A percentile compares a stretch with the other conserved stretches of the same genome.
Conservation (phyloP, 2,888 invertebrate genomes). For the Perithous albicinctus region DNA sequence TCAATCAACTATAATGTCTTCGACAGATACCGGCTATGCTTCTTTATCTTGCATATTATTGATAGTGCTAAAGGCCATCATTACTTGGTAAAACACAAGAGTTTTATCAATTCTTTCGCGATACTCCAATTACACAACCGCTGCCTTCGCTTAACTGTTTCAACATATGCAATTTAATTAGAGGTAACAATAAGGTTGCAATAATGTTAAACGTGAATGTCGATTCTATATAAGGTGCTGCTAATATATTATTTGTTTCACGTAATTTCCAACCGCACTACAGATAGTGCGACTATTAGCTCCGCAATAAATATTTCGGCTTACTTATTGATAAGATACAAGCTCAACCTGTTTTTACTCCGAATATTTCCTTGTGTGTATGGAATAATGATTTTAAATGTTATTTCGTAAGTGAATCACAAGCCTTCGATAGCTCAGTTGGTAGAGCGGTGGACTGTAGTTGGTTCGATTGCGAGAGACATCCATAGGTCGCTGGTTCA, state of each 20-base stretch:
- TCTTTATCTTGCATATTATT: constrained; percentile 18
- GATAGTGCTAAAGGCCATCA: neutral
- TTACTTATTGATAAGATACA: constrained; percentile 8
- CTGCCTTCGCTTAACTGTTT: neutral
- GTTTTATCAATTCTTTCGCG: constrained; percentile 3
- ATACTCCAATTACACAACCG: constrained; percentile 1
- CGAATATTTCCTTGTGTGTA: neutral
- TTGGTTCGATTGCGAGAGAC: constrained; percentile 34
- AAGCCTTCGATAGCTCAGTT: constrained; percentile 82
- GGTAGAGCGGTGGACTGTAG: constrained; percentile 85
- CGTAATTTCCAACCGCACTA: neutral
- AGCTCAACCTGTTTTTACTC: neutral
- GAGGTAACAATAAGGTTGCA: neutral
- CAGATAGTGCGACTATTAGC: neutral
- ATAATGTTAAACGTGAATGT: neutral
- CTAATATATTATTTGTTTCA: neutral
- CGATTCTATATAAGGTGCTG: constrained; percentile 14
- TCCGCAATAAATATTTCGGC: neutral
- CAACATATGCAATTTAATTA: constrained; percentile 14
- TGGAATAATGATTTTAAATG: neutral
- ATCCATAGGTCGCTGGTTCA: constrained; percentile 81
- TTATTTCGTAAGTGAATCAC: constrained; percentile 4
- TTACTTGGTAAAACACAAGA: neutral
- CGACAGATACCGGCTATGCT: neutral
- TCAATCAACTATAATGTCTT: neutral